phyloP scores from a whole-genome alignment of 2,888 invertebrate species.

The Vanessa cardui region DNA sequence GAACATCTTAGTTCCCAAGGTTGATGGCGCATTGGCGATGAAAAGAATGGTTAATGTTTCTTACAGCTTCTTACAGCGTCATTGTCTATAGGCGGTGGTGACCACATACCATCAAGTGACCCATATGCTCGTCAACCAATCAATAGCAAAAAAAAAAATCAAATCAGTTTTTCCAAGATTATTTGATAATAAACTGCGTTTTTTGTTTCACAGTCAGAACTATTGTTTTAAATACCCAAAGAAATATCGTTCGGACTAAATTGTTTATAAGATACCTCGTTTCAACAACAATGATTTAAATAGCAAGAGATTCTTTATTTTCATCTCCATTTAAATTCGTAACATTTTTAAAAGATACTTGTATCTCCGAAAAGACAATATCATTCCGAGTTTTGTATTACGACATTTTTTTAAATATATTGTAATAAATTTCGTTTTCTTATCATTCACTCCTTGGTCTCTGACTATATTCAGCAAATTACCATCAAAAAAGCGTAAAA shows the following conservation, averaged over 20 bases:
- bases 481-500: constrained; percentile 27
- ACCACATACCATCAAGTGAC: too few relatives aligned
- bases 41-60: too few relatives aligned
- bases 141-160: too few relatives aligned
- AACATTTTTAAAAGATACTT: constrained; percentile 3
- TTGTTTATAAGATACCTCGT: neutral
- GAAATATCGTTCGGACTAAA: neutral
- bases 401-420: constrained; percentile 22
- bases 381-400: constrained; percentile 13
- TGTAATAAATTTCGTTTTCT: constrained; percentile 15
- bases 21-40: too few relatives aligned
- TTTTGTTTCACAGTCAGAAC: neutral
- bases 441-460: constrained; percentile 21
- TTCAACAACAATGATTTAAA: constrained; percentile 7
- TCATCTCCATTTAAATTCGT: constrained; percentile 4
- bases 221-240: neutral
- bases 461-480: constrained; percentile 29
- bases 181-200: too few relatives aligned
- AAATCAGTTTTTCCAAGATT: too few relatives aligned
- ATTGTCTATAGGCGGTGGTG: too few relatives aligned
- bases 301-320: neutral
- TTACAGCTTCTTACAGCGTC: too few relatives aligned
- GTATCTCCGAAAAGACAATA: constrained; percentile 1
- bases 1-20: too few relatives aligned
- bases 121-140: too few relatives aligned